A percentile compares a stretch with the other conserved stretches of the same genome.
Evolutionary conservation across 2,113 vertebrate species (phyloP).

Genomic region (Peromyscus leucopus): DNA sequence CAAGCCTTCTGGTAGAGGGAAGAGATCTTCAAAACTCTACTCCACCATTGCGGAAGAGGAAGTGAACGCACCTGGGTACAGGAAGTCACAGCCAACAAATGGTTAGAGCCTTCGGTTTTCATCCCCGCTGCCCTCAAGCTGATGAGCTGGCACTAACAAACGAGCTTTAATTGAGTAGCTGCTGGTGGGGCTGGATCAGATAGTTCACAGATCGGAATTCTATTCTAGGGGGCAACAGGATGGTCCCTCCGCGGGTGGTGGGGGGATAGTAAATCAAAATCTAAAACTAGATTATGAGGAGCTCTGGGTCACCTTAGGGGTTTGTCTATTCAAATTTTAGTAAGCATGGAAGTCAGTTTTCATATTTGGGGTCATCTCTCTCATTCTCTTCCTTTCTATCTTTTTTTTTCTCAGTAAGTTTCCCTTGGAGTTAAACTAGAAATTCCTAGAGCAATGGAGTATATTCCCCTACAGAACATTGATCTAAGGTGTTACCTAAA

Average conservation of each 20-base stretch:
- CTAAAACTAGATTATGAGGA: background rate
- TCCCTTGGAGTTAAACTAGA: background rate
- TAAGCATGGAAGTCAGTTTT: background rate
- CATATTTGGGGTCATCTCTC: background rate
- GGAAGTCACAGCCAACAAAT: constrained; percentile 89
- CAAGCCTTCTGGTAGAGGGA: constrained; percentile 82
- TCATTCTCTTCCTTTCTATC: background rate
- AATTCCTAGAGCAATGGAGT: background rate
- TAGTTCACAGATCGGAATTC: background rate
- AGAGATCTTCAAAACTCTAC: constrained; percentile 87
- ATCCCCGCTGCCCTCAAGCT: constrained; percentile 67
- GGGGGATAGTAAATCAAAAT: background rate
- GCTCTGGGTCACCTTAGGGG: constrained; percentile 8
- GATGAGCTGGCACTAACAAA: constrained; percentile 83
- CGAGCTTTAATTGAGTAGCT: background rate
- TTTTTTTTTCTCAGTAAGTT: background rate
- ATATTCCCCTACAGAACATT: background rate
- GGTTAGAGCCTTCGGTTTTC: constrained; percentile 86
- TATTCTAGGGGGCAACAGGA: constrained; percentile 5
- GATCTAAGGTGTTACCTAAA: background rate
- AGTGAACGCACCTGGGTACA: constrained; percentile 86
- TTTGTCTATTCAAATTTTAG: constrained; percentile 22
- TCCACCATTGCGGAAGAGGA: constrained; percentile 84
- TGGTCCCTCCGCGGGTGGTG: constrained; percentile 61
- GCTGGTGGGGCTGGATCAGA: background rate